Evolutionary conservation across 2,113 vertebrate species (phyloP).

Genomic region (Lasiurus borealis): DNA sequence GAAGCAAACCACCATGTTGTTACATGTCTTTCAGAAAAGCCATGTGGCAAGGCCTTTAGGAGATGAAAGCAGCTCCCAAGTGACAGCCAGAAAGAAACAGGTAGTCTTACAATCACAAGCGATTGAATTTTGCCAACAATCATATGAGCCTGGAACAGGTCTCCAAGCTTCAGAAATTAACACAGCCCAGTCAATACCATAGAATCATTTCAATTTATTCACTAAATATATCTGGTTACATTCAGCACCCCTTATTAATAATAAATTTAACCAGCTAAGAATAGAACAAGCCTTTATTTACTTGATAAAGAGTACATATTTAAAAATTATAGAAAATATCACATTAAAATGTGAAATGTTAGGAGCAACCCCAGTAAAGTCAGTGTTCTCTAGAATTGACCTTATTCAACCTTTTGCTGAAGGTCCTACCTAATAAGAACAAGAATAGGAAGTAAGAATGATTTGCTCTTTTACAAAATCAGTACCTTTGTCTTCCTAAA

Average conservation of each 20-base stretch:
- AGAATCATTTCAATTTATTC: constrained; percentile 1
- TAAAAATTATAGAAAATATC: neutral
- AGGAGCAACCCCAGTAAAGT: neutral
- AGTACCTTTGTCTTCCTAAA: neutral
- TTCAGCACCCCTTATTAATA: neutral
- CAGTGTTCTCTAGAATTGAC: neutral
- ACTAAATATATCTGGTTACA: neutral
- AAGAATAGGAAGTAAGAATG: neutral
- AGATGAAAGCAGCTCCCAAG: neutral
- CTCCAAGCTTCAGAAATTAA: neutral
- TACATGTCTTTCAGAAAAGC: neutral
- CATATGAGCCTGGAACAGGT: neutral
- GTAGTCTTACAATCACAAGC: neutral
- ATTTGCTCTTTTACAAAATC: neutral
- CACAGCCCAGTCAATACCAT: neutral
- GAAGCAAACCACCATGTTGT: neutral
- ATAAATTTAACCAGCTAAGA: neutral
- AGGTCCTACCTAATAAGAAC: neutral
- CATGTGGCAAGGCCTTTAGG: neutral
- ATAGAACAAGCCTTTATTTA: neutral
- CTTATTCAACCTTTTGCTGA: neutral
- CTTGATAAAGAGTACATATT: constrained; percentile 2
- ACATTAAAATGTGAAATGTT: neutral
- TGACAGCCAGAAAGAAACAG: neutral
- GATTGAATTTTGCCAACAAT: neutral